Base-by-base conservation (phyloP, 2,888 invertebrate species). In the Loripinus fragilis region DNA sequence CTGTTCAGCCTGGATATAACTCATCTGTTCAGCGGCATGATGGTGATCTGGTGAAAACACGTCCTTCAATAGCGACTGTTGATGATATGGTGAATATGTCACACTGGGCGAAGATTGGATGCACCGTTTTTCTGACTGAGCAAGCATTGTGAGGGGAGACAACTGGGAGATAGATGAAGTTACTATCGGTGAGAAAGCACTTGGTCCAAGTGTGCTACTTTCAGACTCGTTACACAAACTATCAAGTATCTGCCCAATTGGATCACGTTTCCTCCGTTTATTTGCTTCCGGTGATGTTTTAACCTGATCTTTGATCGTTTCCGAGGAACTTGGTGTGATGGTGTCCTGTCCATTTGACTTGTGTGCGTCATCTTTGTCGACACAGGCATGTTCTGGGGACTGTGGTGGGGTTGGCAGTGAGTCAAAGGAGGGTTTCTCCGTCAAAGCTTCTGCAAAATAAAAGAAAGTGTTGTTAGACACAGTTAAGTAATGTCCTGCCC, bases 181-280 rank as follows among this genome's bases (percentile, higher is more conserved):
- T 28, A 81, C 74, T 23, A 80, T 78, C 0, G 83, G 83, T 12
- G 80, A 78, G 70, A 83, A 83, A 17, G 83, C 83, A 72, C 80
- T 80, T 28, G 78, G 77, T 76, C 48, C 74, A 12, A 45, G 5
- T 3, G 30, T n/a, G 23, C 15, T 30, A 15, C 70, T 77, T 15
- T 78, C 78, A 2, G 76, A 71, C 55, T 73, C 64, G 25, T 70
- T 78, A 42, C 87, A 84, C 35, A 87, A 60, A 67, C 79, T 85
- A 64, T 85, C 87, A 65, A 87, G 71, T 45, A 87, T 83, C 60
- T 85, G 85, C 25, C 87, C 83, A 30, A 87, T 87, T 8, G 87
- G 87, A 28, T 87, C 87, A 41, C 85, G 69, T 64, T 78, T 80
- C 41, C 80, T 48, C 17, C 73, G 78, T 20, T 52, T 42, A 12